Conservation (phyloP, 2,113 vertebrate species). For the Crotophaga sulcirostris region DNA sequence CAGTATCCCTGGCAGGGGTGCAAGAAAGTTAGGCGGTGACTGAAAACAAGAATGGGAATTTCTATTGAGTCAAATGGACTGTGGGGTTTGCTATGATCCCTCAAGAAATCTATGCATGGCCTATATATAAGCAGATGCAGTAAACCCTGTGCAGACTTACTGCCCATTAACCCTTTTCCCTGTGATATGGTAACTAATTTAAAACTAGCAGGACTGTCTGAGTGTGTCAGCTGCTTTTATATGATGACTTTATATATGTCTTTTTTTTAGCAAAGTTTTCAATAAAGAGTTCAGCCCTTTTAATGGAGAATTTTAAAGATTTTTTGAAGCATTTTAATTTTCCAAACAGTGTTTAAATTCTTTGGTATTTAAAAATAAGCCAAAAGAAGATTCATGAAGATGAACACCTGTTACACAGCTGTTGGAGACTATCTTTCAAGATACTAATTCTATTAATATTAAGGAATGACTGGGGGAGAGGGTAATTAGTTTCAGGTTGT, state of each 20-base stretch:
- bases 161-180: not conserved
- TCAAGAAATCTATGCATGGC: not conserved
- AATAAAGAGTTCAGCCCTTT: not conserved
- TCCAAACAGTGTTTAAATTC: not conserved
- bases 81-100: not conserved
- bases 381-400: not conserved
- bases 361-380: not conserved
- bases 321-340: not conserved
- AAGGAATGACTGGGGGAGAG: not conserved
- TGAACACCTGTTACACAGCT: not conserved
- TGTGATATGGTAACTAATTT: not conserved
- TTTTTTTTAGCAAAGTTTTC: not conserved
- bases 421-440: not conserved
- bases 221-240: not conserved
- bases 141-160: not conserved
- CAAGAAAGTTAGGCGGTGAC: not conserved
- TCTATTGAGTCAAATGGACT: no score
- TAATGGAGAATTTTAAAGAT: not conserved
- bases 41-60: not conserved
- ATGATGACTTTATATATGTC: not conserved
- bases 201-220: not conserved
- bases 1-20: not conserved
- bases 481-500: not conserved
- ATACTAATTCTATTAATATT: not conserved
- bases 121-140: not conserved